Base-by-base conservation (phyloP, 2,888 invertebrate genomes). In the Conchocele bisecta region DNA sequence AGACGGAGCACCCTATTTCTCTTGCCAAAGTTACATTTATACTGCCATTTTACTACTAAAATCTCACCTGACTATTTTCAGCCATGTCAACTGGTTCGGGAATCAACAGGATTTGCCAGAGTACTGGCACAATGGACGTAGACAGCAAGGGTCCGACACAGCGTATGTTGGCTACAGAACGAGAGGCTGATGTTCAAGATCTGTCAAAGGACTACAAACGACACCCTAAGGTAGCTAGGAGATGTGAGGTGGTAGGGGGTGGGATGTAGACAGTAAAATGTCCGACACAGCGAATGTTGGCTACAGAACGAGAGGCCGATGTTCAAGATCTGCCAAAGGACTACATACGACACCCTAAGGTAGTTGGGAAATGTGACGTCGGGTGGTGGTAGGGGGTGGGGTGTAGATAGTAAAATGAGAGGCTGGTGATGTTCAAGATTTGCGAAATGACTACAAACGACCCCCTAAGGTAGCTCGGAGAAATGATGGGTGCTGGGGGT, bases 161-260 rank as follows among this genome's bases (percentile, higher is more conserved):
- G 75, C 81, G 85, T n/a, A 59, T 71, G 13, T 76, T 91, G 51
- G 75, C 83, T 13, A 74, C 71, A 51, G 89, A 87, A 56, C 68
- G 88, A 50, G 75, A 77, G 53, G 56, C 63, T 31, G 85, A 86
- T 73, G 72, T 87, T 13, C 76, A 76, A 60, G 75, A 88, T 11
- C 42, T 83, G 35, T 76, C 84, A 13, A 65, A 74, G 51, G 80
- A 81, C 51, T 85, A 75, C 59, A 83, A 84, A 60, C 75, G 87
- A 58, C 86, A 89, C 78, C 85, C 89, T n/a, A 83, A 90, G 76
- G 90, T 89, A 76, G n/a, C n/a, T n/a, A n/a, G n/a, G n/a, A n/a
- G n/a, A n/a, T n/a, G n/a, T n/a, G n/a, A 51, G 73, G 73, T 24
- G 72, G 75, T 26, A 64, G 86, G 9, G 35, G 74, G 3, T 66